Conservation (phyloP, 2,888 invertebrate species). For the Erynnis tages region DNA sequence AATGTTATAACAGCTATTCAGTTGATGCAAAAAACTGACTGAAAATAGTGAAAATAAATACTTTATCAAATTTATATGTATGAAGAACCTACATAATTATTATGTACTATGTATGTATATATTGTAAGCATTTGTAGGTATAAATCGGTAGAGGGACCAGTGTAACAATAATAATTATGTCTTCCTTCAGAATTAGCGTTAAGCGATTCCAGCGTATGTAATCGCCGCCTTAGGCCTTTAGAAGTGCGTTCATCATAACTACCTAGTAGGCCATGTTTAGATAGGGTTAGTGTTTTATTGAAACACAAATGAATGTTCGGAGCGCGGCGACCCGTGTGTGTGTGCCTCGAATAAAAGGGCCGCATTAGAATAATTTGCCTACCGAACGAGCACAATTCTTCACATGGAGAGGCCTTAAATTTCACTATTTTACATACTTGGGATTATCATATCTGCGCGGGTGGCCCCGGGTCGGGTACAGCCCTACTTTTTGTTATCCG, state of each 20-base stretch:
- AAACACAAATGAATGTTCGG: conserved; percentile 76
- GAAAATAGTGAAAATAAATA: too few species aligned
- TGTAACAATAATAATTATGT: too few species aligned
- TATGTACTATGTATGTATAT: too few species aligned
- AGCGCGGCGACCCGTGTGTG: conserved; percentile 61
- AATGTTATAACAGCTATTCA: too few species aligned
- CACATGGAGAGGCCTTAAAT: conserved; percentile 81
- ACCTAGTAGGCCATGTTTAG: conserved; percentile 71
- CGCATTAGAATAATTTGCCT: conserved; percentile 79
- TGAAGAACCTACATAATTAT: too few species aligned
- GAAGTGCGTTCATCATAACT: conserved; percentile 48
- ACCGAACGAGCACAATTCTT: conserved; percentile 77
- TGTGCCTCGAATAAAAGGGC: conserved; percentile 80
- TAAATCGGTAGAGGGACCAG: too few species aligned
- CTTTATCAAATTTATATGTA: too few species aligned
- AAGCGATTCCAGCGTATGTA: conserved; percentile 32
- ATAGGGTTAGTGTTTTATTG: conserved; percentile 79
- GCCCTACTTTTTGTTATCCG: conserved; percentile 75
- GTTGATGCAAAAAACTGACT: too few species aligned
- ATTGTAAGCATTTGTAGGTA: too few species aligned
- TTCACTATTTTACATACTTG: conserved; percentile 81
- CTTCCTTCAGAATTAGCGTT: too few species aligned
- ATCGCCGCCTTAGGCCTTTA: conserved; percentile 37
- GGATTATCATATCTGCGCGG: conserved; percentile 79
- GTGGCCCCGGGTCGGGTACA: conserved; percentile 51